These are phyloP conservation scores for Rhinichthys osculus DNA, from an alignment of 2,797 vertebrate genomes.

Conservation along the genomic window DNA sequence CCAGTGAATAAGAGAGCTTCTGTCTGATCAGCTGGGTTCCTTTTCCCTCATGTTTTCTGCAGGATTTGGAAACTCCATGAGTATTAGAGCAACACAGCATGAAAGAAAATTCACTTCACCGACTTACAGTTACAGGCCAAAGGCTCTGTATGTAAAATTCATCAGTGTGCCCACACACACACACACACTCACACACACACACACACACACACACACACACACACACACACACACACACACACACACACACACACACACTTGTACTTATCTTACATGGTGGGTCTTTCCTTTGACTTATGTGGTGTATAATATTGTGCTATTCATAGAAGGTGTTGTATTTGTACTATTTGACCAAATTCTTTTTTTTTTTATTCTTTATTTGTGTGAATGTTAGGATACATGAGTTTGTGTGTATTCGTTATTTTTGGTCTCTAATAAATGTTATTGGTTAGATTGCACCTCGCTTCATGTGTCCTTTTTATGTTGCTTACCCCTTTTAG, in stretches of 20 bases:
- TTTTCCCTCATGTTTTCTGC: slow-evolving; percentile 55
- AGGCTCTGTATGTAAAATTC: slow-evolving; percentile 36
- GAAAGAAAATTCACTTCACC: slow-evolving; percentile 70
- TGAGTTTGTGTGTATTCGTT: too few species aligned
- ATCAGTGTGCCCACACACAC: not conserved
- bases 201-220: not conserved
- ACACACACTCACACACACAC: not conserved
- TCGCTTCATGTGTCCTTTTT: too few species aligned
- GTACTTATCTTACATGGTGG: not conserved
- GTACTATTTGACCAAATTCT: not conserved
- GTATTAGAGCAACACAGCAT: slow-evolving; percentile 78
- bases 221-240: not conserved
- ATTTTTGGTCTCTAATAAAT: too few species aligned
- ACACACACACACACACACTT: not conserved
- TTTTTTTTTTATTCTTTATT: too few species aligned
- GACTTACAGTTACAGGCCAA: slow-evolving; percentile 41
- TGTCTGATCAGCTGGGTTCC: slow-evolving; percentile 55
- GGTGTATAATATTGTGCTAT: not conserved
- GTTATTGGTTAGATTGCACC: too few species aligned
- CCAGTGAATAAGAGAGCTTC: slow-evolving; percentile 37
- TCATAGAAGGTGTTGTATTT: not conserved
- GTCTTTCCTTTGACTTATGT: not conserved
- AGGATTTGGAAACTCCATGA: slow-evolving; percentile 72
- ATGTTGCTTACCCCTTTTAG: too few species aligned
- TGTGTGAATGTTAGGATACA: too few species aligned